Base-by-base conservation (phyloP, 2,888 invertebrate genomes). In the Mellilla xanthometata region DNA sequence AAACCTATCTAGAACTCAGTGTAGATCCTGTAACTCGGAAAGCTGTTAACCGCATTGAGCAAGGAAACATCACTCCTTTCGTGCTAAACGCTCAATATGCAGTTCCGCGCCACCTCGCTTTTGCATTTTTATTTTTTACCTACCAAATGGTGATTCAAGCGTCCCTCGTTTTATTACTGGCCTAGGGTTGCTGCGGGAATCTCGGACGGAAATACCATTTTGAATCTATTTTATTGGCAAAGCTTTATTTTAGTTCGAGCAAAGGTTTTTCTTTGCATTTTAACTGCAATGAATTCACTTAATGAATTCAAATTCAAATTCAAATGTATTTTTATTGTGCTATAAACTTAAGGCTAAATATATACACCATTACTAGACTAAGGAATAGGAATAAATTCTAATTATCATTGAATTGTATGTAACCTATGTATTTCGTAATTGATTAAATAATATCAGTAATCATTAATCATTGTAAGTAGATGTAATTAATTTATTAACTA, bases 81-180 rank as follows among this genome's bases (percentile, higher is more conserved):
- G 10, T 27, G 24, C 32, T 38, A 22, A 47, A 47, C 26, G 33
- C 19, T 48, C 33, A 48, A 30, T 48, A 40, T 38, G 33, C 36
- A 27, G 26, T 15, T 15, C 13, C 8, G 24, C 24, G 3, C n/a
- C 47, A 48, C 26, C 28, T 33, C 27, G 31, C 35, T 46, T n/a
- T 33, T 45, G 33, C 22, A 30, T 28, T 24, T 23, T 24, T 24
- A 24, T 24, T 24, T 32, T 42, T 39, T 49, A 39, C 27, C 38
- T 34, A 24, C 31, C 34, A 39, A 49, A 34, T 31, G 48, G 43
- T 35, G 39, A 42, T 42, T 42, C 39, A 38, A 9, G 40, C 41
- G 29, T 42, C 48, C 30, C 9, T 10, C 42, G 19, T 35, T 43
- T 48, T 27, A 35, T 39, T 39, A 27, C 12, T 11, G 9, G 5